These are phyloP conservation scores for Pediacus dermestoides DNA, from an alignment of 2,888 invertebrate genomes.

Conservation along the genomic window DNA sequence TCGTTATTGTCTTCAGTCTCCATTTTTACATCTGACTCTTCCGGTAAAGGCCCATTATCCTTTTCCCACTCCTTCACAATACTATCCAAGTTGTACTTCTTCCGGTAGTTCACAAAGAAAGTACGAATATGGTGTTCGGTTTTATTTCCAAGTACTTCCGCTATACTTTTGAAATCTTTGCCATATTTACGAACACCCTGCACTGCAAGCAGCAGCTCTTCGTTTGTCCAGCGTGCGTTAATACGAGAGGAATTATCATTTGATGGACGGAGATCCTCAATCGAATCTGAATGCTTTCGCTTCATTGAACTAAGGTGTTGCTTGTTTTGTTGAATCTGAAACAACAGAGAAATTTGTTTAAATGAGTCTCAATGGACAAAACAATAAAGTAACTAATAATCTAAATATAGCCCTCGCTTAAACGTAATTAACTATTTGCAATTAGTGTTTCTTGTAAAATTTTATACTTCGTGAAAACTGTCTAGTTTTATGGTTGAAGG, in stretches of 20 bases:
- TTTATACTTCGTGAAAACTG: too few species aligned
- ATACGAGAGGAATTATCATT: constrained; percentile 56
- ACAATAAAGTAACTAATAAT: too few species aligned
- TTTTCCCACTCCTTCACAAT: constrained; percentile 83
- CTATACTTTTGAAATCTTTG: constrained; percentile 89
- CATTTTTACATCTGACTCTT: constrained; percentile 36
- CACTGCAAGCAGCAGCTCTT: constrained; percentile 86
- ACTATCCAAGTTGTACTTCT: constrained; percentile 80
- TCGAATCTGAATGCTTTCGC: constrained; percentile 61
- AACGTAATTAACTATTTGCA: too few species aligned
- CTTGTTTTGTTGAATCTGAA: constrained; percentile 91
- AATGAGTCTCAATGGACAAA: too few species aligned
- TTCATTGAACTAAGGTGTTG: constrained; percentile 85
- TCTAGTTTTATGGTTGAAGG: too few species aligned
- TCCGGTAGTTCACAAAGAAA: constrained; percentile 88
- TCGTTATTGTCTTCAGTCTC: constrained; percentile 37
- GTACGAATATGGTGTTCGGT: constrained; percentile 88
- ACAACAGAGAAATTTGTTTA: too few species aligned
- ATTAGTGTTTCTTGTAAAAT: too few species aligned
- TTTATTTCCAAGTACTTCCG: constrained; percentile 92
- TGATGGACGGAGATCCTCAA: constrained; percentile 47
- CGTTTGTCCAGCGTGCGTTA: constrained; percentile 84
- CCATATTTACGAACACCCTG: constrained; percentile 82
- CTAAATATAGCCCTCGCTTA: too few species aligned
- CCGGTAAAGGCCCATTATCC: constrained; percentile 59